phyloP scores from a whole-genome alignment of 92 coral and sea anemone species.

The Siderastrea radians region DNA sequence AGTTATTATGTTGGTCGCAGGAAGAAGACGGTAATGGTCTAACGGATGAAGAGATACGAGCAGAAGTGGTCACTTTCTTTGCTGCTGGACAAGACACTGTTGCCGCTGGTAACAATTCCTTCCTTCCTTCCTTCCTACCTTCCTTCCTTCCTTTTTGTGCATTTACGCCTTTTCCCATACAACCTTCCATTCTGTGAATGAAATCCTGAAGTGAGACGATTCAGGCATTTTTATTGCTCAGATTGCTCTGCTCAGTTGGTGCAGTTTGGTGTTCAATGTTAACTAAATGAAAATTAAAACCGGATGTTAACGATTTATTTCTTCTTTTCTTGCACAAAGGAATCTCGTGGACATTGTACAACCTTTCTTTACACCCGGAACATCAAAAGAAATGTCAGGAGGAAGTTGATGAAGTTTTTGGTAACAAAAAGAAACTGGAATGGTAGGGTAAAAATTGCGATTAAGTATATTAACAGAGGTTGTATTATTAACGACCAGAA shows the following conservation, averaged over 20 bases:
- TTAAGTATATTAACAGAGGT: too few species aligned
- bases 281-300: too few species aligned
- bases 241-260: too few species aligned
- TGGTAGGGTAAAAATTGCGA: slow-evolving; percentile 32
- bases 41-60: slow-evolving; percentile 59
- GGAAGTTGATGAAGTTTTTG: slow-evolving; percentile 49
- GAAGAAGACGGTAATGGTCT: slow-evolving; percentile 44
- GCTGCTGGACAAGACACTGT: slow-evolving; percentile 73
- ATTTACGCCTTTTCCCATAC: too few species aligned
- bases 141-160: too few species aligned
- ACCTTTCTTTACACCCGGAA: slow-evolving; percentile 56
- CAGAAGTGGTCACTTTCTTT: slow-evolving; percentile 62
- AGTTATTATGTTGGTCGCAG: slow-evolving; percentile 1
- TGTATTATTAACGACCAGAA: too few species aligned
- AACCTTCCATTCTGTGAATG: too few species aligned
- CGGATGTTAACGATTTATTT: too few species aligned
- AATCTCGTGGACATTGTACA: slow-evolving; percentile 65
- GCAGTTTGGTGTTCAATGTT: too few species aligned
- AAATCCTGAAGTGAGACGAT: too few species aligned
- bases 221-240: too few species aligned
- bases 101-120: slow-evolving; percentile 47
- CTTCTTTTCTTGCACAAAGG: slow-evolving; percentile 9
- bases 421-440: slow-evolving; percentile 48
- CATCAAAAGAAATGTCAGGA: slow-evolving; percentile 55
- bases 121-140: background rate